phyloP scores from a whole-genome alignment of 2,888 invertebrate genomes.

The Gymnoscelis rufifasciata region DNA sequence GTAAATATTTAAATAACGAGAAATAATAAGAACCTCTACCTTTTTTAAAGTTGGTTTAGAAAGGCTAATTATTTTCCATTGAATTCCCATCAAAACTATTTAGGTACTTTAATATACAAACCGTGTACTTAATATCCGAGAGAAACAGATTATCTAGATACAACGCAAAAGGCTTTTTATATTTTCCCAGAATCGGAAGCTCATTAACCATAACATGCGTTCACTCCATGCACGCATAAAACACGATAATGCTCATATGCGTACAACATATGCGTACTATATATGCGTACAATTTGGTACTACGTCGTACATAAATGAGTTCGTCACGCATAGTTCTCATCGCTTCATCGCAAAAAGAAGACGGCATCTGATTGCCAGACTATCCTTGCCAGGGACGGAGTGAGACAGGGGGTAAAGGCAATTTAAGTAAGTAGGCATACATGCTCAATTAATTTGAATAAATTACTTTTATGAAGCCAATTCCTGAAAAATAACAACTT shows the following conservation, averaged over 20 bases:
- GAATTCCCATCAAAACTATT: too few relatives aligned
- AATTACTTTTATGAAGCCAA: too few relatives aligned
- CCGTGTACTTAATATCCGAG: background rate
- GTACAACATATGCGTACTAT: too few relatives aligned
- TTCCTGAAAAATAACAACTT: too few relatives aligned
- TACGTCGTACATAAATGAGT: slow-evolving; percentile 39
- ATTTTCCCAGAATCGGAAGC: slow-evolving; percentile 12
- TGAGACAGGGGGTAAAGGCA: background rate
- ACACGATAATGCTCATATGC: slow-evolving; percentile 19
- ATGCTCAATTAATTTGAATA: too few relatives aligned
- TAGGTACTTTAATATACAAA: background rate
- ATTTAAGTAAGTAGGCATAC: too few relatives aligned
- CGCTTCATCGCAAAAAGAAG: slow-evolving; percentile 35
- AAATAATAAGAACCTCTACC: too few relatives aligned
- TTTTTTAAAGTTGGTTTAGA: too few relatives aligned
- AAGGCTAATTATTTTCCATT: too few relatives aligned
- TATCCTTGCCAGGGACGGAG: slow-evolving; percentile 36
- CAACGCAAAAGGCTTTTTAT: background rate
- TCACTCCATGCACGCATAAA: background rate
- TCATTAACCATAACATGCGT: slow-evolving; percentile 6
- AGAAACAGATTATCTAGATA: background rate
- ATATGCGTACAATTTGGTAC: slow-evolving; percentile 14
- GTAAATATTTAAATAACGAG: too few relatives aligned
- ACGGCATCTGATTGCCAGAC: slow-evolving; percentile 41
- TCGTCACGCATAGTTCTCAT: slow-evolving; percentile 42